Conservation (phyloP, 2,888 invertebrate genomes). For the Metacarcinus magister region DNA sequence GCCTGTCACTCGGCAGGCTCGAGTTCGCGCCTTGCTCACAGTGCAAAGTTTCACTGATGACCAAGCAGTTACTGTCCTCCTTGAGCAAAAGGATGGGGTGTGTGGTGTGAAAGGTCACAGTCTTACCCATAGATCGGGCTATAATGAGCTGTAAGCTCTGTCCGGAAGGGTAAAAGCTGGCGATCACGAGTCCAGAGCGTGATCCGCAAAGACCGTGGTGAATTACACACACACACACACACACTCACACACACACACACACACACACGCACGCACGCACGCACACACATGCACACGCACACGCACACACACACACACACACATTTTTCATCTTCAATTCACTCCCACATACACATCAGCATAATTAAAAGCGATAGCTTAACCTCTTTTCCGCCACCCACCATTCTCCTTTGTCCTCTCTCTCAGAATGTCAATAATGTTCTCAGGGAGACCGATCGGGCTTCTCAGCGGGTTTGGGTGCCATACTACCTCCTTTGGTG, state of each 20-base stretch:
- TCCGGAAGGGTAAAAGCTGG: no score
- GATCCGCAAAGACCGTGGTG: no score
- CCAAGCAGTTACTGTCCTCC: no score
- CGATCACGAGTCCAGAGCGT: no score
- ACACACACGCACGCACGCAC: constrained; percentile 15
- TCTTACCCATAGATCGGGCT: no score
- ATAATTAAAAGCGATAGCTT: background rate
- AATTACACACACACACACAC: background rate
- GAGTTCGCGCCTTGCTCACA: no score
- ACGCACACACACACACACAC: background rate
- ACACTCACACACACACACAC: background rate
- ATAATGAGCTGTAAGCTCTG: no score
- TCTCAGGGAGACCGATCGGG: background rate
- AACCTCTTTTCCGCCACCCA: background rate
- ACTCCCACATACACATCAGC: no score
- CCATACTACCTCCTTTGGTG: background rate
- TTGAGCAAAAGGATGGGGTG: no score
- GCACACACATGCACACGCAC: constrained; percentile 7
- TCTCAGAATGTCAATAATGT: background rate
- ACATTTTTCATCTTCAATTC: background rate
- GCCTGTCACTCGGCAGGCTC: no score
- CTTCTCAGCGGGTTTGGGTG: background rate
- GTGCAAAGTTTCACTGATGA: no score
- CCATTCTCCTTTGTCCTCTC: background rate
- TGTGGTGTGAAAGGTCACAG: no score